Conservation (phyloP, 2,888 invertebrate genomes). For the Masnerella sp. region DNA sequence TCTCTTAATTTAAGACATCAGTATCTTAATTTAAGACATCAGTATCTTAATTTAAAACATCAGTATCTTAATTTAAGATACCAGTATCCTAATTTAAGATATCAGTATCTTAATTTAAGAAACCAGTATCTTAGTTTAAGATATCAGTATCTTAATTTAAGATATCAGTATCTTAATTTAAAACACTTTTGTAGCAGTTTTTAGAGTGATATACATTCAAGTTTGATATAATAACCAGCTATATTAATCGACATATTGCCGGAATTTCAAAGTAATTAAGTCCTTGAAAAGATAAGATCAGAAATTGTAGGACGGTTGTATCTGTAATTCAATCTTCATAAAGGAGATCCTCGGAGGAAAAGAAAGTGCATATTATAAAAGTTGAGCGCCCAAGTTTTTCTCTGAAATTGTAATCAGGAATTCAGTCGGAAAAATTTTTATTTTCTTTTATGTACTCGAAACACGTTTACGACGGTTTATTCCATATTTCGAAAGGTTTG, state of each 20-base stretch:
- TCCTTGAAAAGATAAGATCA: slow-evolving; percentile 36
- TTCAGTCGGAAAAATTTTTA: slow-evolving; percentile 19
- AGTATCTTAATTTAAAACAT: no score
- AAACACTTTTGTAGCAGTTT: no score
- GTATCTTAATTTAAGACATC: no score
- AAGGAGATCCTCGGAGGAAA: slow-evolving; percentile 31
- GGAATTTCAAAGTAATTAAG: slow-evolving; percentile 38
- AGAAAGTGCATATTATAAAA: slow-evolving; percentile 51
- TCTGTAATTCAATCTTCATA: slow-evolving; percentile 42
- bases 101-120: no score
- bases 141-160: no score
- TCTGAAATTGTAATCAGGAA: slow-evolving; percentile 28
- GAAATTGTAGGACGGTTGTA: slow-evolving; percentile 13
- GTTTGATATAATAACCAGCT: slow-evolving; percentile 1
- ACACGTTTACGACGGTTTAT: slow-evolving; percentile 4
- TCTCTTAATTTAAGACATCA: no score
- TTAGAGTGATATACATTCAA: not conserved
- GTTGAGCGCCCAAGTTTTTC: slow-evolving; percentile 23
- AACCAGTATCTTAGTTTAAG: no score
- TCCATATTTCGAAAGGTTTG: slow-evolving; percentile 2
- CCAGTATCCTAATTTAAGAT: no score
- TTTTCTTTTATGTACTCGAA: slow-evolving; percentile 21
- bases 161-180: no score
- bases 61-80: no score
- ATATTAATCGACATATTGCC: slow-evolving; percentile 15